Base-by-base conservation (phyloP, 2,113 vertebrate genomes). In the Mus pahari region DNA sequence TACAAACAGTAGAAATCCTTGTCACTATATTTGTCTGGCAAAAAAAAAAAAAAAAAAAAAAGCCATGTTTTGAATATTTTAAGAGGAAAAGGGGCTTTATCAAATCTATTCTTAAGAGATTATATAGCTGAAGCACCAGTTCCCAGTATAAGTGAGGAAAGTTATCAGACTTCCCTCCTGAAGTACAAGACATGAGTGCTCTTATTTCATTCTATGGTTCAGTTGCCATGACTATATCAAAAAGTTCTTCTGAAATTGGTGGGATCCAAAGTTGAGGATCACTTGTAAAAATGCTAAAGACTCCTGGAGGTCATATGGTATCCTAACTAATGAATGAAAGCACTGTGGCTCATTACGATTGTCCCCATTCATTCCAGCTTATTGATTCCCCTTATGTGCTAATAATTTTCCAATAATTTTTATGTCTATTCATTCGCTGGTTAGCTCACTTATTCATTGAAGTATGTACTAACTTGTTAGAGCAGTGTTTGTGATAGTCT, bases 21-120 rank as follows among this genome's bases (percentile, higher is more conserved):
- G 66, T 91, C 39, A 19, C 55, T 71, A 1, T 42, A n/a, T 84
- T 89, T 39, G 14, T 64, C 48, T 86, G 60, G 71, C 28, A 66
- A 60, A 48, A 48, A 48, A 48, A 86, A 93, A 94, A 48, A 86
- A 93, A 94, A 4, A 48, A 48, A 48, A 86, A 93, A 94, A 90
- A 79, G 28, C 5, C 11, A 55, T 14, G 1, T 53, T 94, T 53
- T 77, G 13, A 58, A 8, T 77, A 55, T 83, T 79, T 79, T 74
- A 53, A 95, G 74, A 86, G 20, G 20, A 70, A 82, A 84, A 55
- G 78, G 86, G 60, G n/a, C 1, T 86, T 94, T 53, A 48, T 20
- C 82, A 89, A 92, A 13, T 0, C 0, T 53, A 64, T 33, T 91
- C 70, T 92, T 83, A 53, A 78, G 64, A 55, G 53, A 28, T 33